Percentiles rank a stretch among this genome's conserved stretches.
These are phyloP conservation scores for Clusia tigrina DNA, from an alignment of 2,888 invertebrate species.

Conservation along the genomic window DNA sequence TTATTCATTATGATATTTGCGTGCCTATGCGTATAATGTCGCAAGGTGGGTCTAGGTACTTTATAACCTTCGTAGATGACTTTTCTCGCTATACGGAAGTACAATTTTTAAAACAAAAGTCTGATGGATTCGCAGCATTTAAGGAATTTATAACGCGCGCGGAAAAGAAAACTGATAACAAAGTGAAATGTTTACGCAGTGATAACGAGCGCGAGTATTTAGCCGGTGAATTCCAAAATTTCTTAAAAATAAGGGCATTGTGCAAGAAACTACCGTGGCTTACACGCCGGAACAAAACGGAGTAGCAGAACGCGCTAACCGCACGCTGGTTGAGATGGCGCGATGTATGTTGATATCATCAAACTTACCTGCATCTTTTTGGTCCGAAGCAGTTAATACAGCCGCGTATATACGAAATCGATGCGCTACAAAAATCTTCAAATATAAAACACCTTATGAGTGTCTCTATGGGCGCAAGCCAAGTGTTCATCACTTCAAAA, in stretches of 20 bases:
- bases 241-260: conserved; percentile 29
- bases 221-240: conserved; percentile 27
- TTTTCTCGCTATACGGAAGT: conserved; percentile 19
- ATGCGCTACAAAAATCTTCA: conserved; percentile 28
- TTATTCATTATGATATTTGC: conserved; percentile 28
- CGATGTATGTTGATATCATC: conserved; percentile 33
- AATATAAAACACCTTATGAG: conserved; percentile 33
- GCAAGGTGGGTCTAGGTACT: conserved; percentile 21
- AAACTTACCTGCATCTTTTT: conserved; percentile 30
- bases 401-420: conserved; percentile 37
- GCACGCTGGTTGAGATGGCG: conserved; percentile 37
- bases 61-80: conserved; percentile 28
- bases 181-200: conserved; percentile 19
- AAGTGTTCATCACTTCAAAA: conserved; percentile 29
- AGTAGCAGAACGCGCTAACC: conserved; percentile 38
- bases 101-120: conserved; percentile 28
- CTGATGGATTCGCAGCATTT: conserved; percentile 26
- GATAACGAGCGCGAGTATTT: conserved; percentile 21
- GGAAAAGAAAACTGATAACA: conserved; percentile 6
- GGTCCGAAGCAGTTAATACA: conserved; percentile 37
- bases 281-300: conserved; percentile 39
- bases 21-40: conserved; percentile 23
- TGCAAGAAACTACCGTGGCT: conserved; percentile 32
- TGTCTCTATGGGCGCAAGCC: conserved; percentile 32
- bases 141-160: conserved; percentile 15